Evolutionary conservation across 2,113 vertebrate species (phyloP), one percentile per base, ranked within the genome.

Genomic region (Xenotilapia longispinis): DNA sequence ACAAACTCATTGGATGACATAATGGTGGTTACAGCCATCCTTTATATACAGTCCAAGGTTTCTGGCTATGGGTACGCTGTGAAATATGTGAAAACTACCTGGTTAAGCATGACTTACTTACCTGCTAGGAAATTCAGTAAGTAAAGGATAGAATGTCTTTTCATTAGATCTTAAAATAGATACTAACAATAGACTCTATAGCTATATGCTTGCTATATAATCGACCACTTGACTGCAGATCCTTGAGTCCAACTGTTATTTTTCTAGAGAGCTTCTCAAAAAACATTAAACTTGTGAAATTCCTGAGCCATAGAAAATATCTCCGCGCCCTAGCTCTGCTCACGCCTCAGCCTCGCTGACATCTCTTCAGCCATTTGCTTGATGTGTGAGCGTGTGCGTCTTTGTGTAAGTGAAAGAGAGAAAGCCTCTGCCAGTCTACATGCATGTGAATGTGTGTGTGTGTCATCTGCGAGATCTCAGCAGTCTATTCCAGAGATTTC

Each of bases 401-500:
- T 91, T 21, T 78, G 80, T 57, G 81, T 36, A 31, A 28, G 57
- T 1, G 82, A 78, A 63, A 40, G 82, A 83, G 36, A 82, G 80
- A 81, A 51, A 82, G 57, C 45, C 45, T 70, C 45, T 81, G 79
- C 26, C 13, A 42, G 65, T 40, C 47, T 63, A 82, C 47, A 23
- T 28, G 80, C 55, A 79, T 38, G 47, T 17, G 73, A 19, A 81
- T 42, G 26, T n/a, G 86, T 65, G 85, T 63, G 53, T 65, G 86
- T 84, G 78, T 84, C 89, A 89, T 95, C 96, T 97, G 95, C 95
- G 96, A 97, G 96, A 98, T 97, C 97, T 96, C 97, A 95, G 93
- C 95, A 97, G 96, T 97, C 97, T 96, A 97, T 97, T 97, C 97
- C 96, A 96, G 94, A 96, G 96, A 97, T 97, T 96, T 97, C 97